These are phyloP conservation scores for Leptothorax acervorum DNA, from an alignment of 2,888 invertebrate species.

Conservation along the genomic window DNA sequence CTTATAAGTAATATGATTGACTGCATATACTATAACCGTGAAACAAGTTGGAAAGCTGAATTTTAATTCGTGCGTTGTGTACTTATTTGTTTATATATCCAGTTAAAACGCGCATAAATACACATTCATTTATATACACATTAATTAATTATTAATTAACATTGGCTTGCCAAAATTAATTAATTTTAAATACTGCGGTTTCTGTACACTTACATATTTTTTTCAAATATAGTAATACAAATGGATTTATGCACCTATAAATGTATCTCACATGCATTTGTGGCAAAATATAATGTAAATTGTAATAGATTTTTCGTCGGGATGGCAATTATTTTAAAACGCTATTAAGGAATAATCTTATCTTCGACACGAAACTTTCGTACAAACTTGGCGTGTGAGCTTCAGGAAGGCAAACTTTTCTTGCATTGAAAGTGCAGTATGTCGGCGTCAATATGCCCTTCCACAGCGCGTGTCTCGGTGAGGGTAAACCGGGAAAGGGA, in stretches of 20 bases:
- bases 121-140: not conserved
- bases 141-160: too few species aligned
- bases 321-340: not conserved
- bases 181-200: not conserved
- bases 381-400: conserved; percentile 12
- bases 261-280: not conserved
- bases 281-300: not conserved
- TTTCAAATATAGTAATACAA: not conserved
- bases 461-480: conserved; percentile 22
- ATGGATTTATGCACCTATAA: not conserved
- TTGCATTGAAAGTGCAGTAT: conserved; percentile 39
- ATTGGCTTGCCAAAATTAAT: not conserved
- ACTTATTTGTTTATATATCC: not conserved
- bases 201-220: not conserved
- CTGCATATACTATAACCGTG: not conserved
- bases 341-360: conserved; percentile 14
- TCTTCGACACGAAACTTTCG: conserved; percentile 12
- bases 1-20: not conserved
- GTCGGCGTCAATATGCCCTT: conserved; percentile 34
- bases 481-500: conserved; percentile 69
- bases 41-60: not conserved
- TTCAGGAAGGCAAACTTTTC: conserved; percentile 31
- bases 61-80: not conserved
- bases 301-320: not conserved
- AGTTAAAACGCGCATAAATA: not conserved